These are phyloP conservation scores for Achroia grisella DNA, from an alignment of 1,140 invertebrate genomes.

Conservation along the genomic window DNA sequence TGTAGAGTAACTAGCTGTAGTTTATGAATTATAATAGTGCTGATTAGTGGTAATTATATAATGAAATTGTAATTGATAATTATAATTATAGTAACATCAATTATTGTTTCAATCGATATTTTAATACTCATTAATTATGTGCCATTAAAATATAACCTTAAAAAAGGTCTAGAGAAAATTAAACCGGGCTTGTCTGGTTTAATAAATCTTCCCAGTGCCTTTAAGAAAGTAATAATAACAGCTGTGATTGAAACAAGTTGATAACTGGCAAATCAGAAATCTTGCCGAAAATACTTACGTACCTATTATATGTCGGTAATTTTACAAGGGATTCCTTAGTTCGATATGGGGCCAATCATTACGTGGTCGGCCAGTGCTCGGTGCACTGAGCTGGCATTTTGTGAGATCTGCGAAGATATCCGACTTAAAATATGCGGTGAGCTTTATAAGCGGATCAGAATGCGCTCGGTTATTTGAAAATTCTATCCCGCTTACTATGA, in stretches of 20 bases:
- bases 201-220: slow-evolving; percentile 39
- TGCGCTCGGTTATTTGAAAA: slow-evolving; percentile 40
- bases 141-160: too few species aligned
- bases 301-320: slow-evolving; percentile 63
- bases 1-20: too few species aligned
- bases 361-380: slow-evolving; percentile 30
- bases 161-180: too few species aligned
- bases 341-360: slow-evolving; percentile 66
- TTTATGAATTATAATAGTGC: too few species aligned
- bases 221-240: slow-evolving; percentile 56
- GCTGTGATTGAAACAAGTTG: slow-evolving; percentile 63
- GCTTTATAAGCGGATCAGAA: slow-evolving; percentile 39
- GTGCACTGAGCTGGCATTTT: slow-evolving; percentile 40
- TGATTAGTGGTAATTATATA: too few species aligned
- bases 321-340: slow-evolving; percentile 60
- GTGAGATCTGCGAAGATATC: slow-evolving; percentile 51
- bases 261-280: slow-evolving; percentile 62
- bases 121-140: neutral
- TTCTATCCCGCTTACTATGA: slow-evolving; percentile 22
- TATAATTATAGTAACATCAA: too few species aligned
- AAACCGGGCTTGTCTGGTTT: slow-evolving; percentile 7
- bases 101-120: neutral
- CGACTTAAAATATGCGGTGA: slow-evolving; percentile 40
- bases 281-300: slow-evolving; percentile 60
- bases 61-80: too few species aligned